Conservation (phyloP, 2,888 invertebrate genomes). For the Sicus ferrugineus region DNA sequence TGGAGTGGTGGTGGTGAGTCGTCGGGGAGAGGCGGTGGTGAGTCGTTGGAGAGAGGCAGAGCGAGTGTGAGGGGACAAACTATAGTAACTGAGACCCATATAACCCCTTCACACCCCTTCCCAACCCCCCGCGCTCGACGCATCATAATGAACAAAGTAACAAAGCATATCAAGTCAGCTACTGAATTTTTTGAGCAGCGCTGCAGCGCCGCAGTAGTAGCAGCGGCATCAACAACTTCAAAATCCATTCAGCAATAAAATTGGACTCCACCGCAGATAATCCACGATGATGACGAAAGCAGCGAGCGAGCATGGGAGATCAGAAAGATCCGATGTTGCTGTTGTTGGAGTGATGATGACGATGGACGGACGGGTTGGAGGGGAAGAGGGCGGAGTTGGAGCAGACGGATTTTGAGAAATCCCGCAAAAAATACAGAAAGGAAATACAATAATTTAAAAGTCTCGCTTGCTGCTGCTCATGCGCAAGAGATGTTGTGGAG, state of each 20-base stretch:
- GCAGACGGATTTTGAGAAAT: neutral
- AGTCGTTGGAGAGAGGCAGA: no score
- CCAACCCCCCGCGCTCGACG: neutral
- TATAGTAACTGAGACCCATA: neutral
- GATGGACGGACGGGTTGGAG: neutral
- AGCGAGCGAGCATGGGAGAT: neutral
- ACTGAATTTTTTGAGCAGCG: slow-evolving; percentile 56
- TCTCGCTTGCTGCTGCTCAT: slow-evolving; percentile 15
- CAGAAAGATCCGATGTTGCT: neutral
- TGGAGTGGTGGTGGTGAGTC: neutral
- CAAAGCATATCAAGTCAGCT: slow-evolving; percentile 47
- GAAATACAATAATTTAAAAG: slow-evolving; percentile 19
- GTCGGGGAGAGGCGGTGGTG: neutral
- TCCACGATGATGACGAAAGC: slow-evolving; percentile 7
- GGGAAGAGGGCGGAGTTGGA: neutral
- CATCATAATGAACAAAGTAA: slow-evolving; percentile 7
- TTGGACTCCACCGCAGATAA: slow-evolving; percentile 17
- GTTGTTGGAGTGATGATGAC: no score
- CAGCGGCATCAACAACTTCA: neutral
- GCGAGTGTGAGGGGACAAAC: no score
- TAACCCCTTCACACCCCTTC: neutral
- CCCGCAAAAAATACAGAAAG: slow-evolving; percentile 4
- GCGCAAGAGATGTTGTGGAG: neutral
- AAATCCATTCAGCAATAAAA: slow-evolving; percentile 24
- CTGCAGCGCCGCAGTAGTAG: slow-evolving; percentile 3